Percentiles rank a stretch among this genome's conserved stretches.
Evolutionary conservation across 2,113 vertebrate species (phyloP).

Genomic region (Indicator maculatus): DNA sequence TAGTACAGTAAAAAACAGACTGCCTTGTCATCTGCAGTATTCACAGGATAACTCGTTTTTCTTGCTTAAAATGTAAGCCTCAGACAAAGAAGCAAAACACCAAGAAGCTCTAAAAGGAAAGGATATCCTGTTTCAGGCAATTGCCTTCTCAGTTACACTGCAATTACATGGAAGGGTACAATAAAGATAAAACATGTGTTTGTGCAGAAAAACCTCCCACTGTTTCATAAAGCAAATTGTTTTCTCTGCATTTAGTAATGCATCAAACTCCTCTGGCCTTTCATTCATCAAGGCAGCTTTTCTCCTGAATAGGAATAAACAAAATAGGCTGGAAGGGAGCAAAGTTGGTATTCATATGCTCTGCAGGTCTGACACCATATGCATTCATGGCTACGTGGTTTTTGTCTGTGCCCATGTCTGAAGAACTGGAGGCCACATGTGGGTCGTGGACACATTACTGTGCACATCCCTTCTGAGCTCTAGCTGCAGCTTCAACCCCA

Average conservation of each 20-base stretch:
- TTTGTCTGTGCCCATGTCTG: neutral
- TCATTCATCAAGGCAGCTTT: neutral
- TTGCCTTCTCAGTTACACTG: conserved; percentile 16
- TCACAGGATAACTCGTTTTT: conserved; percentile 20
- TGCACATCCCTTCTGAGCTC: neutral
- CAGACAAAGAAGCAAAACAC: neutral
- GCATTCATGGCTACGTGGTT: neutral
- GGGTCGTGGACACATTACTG: neutral
- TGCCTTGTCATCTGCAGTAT: neutral
- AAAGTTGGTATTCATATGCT: neutral
- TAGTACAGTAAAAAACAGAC: neutral
- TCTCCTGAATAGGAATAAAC: neutral
- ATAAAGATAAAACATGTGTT: neutral
- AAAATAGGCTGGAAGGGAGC: neutral
- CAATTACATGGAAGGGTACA: neutral
- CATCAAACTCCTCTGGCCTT: neutral
- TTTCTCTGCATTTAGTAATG: neutral
- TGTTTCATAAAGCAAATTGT: neutral
- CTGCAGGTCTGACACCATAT: neutral
- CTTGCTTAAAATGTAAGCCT: neutral
- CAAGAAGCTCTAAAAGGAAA: neutral
- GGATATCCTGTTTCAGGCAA: conserved; percentile 29
- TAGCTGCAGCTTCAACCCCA: neutral
- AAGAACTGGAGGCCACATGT: fast-evolving
- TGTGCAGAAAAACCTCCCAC: neutral